phyloP scores from a whole-genome alignment of 1,140 invertebrate genomes.

The Drosophila baimaii region DNA sequence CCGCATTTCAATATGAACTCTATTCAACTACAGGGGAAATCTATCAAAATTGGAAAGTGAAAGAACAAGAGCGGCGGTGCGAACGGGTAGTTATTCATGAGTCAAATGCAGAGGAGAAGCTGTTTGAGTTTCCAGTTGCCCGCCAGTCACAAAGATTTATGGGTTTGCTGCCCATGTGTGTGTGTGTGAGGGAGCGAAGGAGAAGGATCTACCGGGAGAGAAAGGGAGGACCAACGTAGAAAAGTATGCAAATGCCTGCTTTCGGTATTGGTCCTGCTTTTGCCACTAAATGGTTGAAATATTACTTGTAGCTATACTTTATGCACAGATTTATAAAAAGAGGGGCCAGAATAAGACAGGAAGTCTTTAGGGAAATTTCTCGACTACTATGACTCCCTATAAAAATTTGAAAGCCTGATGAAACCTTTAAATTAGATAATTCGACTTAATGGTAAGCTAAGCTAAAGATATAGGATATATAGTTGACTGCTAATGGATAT shows the following conservation, averaged over 20 bases:
- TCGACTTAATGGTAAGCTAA: too few species aligned
- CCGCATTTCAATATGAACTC: conserved; percentile 42
- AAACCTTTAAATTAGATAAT: too few species aligned
- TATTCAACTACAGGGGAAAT: conserved; percentile 42
- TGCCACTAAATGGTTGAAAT: conserved; percentile 59
- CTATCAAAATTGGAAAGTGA: conserved; percentile 53
- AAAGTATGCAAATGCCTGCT: conserved; percentile 55
- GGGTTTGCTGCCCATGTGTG: conserved; percentile 21
- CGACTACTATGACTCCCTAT: background rate
- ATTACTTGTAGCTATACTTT: conserved; percentile 65
- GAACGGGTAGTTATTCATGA: conserved; percentile 47
- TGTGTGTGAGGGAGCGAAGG: conserved; percentile 12
- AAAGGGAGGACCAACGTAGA: background rate
- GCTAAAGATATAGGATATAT: too few species aligned
- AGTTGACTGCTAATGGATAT: too few species aligned
- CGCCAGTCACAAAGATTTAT: conserved; percentile 64
- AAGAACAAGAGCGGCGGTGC: conserved; percentile 10
- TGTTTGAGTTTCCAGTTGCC: conserved; percentile 57
- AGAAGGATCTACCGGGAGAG: background rate
- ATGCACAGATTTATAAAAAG: conserved; percentile 53
- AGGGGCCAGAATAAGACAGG: background rate
- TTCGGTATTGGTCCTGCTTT: conserved; percentile 41
- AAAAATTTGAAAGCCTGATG: background rate
- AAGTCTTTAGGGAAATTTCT: background rate
- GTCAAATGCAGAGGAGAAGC: conserved; percentile 61